Base-by-base conservation (phyloP, 2,888 invertebrate genomes). In the Geotrupes spiniger region DNA sequence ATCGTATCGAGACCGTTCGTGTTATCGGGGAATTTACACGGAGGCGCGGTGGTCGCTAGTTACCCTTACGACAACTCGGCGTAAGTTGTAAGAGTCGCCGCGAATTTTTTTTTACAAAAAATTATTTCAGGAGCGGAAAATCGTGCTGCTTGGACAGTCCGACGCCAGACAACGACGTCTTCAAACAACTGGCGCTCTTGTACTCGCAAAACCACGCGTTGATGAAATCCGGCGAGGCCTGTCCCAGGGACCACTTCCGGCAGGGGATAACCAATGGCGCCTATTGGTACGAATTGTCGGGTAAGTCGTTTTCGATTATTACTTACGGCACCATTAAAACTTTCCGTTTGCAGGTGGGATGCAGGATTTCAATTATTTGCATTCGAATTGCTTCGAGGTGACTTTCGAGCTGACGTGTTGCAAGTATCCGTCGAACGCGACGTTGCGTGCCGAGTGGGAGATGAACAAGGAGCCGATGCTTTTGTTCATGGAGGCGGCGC, bases 281-380 rank as follows among this genome's bases (percentile, higher is more conserved):
- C 2, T 77, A 79, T 59, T 96, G 96, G 96, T 96, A 93, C 71
- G 85, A 85, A 66, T 83, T 93, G 0, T 76, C 79, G 74, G 94
- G 92, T 79, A 52, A 52, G 65, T 39, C 21, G 21, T n/a, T 17
- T 33, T 33, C 33, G 33, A 31, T 8, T 33, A 3, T 3, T 3
- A 14, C 14, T 33, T 51, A 49, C n/a, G n/a, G n/a, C n/a, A n/a
- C 42, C 46, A 3, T 33, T 51, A 12, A 29, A n/a, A n/a, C n/a
- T 21, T 21, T 21, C 6, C 21, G 21, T 21, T 3, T 21, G 3
- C 75, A 82, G 91, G 94, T 65, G 98, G 98, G 33, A 99, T 99
- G 98, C 92, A 92, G 75, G 99, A 99, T 74, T 99, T 92, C 77
- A 99, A 98, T 76, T 99, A 99, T 72, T 80, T 91, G 2, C 83